Evolutionary conservation across 2,888 invertebrate species (phyloP), one percentile per base, ranked within the genome.

Genomic region (Agrochola macilenta): DNA sequence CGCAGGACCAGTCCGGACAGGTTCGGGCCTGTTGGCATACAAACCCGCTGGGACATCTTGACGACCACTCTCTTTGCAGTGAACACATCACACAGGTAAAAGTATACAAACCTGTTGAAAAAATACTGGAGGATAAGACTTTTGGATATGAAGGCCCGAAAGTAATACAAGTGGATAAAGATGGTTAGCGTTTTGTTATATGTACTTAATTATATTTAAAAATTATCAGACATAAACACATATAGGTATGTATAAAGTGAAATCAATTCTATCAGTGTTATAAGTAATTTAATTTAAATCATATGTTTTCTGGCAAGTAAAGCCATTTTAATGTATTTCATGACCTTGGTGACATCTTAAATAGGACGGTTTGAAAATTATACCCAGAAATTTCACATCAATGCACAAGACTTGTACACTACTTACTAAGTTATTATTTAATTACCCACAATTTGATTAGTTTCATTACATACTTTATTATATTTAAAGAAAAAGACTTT

Each of bases 21-120:
- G 88, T 88, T 74, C 46, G 64, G 69, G 84, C 87, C 60, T 78
- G 87, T 87, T 64, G 63, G 69, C 84, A 76, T 46, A 81, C 69
- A 82, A 83, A 60, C 78, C 83, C 54, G 63, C 26, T 46, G 74
- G 64, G 79, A 74, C 87, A 46, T 83, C 83, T 78, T 86, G 74
- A 75, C 74, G 69, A 72, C 72, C 58, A 49, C 63, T 78, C 79
- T 57, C 46, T 39, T 46, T 43, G 23, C 46, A 52, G 49, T 30
- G 60, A 79, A 26, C 78, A 79, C 46, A 30, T 5, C 49, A 26
- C 23, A 46, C 65, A 64, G 58, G 80, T 71, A 57, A 14, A 76
- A 23, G 7, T 8, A 30, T 17, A 23, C 5, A 35, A 26, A 60
- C 43, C 23, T 65, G 60, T 54, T 0, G 39, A 52, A 20, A 39